Base-by-base conservation (phyloP, 2,113 vertebrate species). In the Myiagra hebetior region DNA sequence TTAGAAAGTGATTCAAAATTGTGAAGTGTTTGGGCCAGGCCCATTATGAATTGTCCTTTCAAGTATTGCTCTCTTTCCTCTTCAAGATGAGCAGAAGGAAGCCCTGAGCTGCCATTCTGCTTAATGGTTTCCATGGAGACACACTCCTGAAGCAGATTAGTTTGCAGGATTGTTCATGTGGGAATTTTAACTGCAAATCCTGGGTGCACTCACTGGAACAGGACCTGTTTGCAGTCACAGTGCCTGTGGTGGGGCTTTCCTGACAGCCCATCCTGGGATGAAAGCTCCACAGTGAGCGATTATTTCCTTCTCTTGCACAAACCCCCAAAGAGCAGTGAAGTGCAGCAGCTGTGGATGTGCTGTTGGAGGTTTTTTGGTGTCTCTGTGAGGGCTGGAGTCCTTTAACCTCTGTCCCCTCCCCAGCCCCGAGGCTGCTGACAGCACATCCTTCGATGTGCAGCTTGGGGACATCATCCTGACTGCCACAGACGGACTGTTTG, bases 381-480 rank as follows among this genome's bases (percentile, higher is more conserved):
- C 33, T 80, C 5, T 2, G 30, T 30, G 67, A n/a, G 39, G 59
- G 73, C 37, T 72, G 53, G 26, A 75, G 52, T 27, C 14, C 41
- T 46, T 10, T 94, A 77, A 87, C 53, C 86, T 56, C 1, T 82
- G 96, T 91, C 93, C 11, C 95, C 77, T 74, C 50, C 87, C 93
- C 97, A 99, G 99, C 96, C 99, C 99, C 0, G 99, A 99, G 39
- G 99, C 99, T 56, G 99, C 99, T 13, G 99, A 99, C 95, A 99
- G 99, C 91, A 99, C 99, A 8, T 99, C 99, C 63, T 99, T 99
- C n/a, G 99, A 99, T 59, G 99, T 99, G 75, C 99, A 99, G 96
- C 98, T 99, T 1, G 99, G 99, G 90, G 99, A 99, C 97, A 99
- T 99, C 96, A 99, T 99, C 96, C 97, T 99, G 92, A 99, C 99